phyloP scores from a whole-genome alignment of 2,888 invertebrate species.

The Axea sp. region DNA sequence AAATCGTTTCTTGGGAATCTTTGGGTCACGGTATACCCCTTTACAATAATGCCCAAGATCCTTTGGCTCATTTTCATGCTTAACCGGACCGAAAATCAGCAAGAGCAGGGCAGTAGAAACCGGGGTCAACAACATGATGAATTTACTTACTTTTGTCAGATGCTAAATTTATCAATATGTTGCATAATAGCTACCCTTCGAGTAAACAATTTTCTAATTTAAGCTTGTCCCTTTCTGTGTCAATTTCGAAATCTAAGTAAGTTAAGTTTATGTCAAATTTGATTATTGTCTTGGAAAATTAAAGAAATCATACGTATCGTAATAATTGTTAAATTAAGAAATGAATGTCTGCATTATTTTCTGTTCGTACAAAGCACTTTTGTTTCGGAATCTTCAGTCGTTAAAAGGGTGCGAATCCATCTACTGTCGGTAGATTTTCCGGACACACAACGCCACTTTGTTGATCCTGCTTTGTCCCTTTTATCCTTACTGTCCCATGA shows the following conservation, averaged over 20 bases:
- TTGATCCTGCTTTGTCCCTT: slow-evolving; percentile 58
- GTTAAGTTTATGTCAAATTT: neutral
- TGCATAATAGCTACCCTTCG: slow-evolving; percentile 28
- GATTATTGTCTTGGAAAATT: too few species aligned
- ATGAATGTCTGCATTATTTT: slow-evolving; percentile 10
- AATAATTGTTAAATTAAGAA: slow-evolving; percentile 19
- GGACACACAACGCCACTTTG: slow-evolving; percentile 56
- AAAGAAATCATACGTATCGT: too few species aligned
- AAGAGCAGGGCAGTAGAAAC: slow-evolving; percentile 45
- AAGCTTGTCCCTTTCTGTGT: slow-evolving; percentile 11
- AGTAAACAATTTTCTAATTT: slow-evolving; percentile 38
- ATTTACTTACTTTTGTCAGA: slow-evolving; percentile 39
- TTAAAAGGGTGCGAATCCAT: slow-evolving; percentile 52
- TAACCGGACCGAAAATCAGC: slow-evolving; percentile 58
- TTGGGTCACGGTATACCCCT: slow-evolving; percentile 52
- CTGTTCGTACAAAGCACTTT: slow-evolving; percentile 26
- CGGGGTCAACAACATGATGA: slow-evolving; percentile 48
- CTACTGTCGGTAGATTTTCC: slow-evolving; percentile 58
- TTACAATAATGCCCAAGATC: slow-evolving; percentile 56
- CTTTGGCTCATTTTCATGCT: slow-evolving; percentile 62
- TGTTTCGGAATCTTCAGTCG: slow-evolving; percentile 49
- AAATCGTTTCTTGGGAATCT: slow-evolving; percentile 55
- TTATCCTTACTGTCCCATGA: slow-evolving; percentile 55
- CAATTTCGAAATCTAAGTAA: neutral
- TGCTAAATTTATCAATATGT: slow-evolving; percentile 43